Conservation (phyloP, 2,113 vertebrate genomes). For the Oxygymnocypris stewartii region DNA sequence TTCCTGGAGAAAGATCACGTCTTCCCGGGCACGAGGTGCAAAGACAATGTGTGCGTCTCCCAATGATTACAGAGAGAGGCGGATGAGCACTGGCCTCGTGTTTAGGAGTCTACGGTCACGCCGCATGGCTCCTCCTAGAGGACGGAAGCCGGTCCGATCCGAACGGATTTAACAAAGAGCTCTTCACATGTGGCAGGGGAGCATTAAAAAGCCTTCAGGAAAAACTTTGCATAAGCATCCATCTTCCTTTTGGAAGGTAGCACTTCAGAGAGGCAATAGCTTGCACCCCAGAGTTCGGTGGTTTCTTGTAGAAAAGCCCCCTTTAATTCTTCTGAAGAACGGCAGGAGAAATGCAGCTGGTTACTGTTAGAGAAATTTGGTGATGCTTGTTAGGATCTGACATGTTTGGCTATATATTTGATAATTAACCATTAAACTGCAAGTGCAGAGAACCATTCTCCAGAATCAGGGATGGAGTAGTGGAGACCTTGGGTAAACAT, state of each 20-base stretch:
- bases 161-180: slow-evolving; percentile 49
- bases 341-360: slow-evolving; percentile 39
- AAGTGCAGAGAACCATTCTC: slow-evolving; percentile 25
- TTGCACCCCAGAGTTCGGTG: slow-evolving; percentile 2
- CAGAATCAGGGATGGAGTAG: slow-evolving; percentile 14
- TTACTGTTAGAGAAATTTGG: slow-evolving; percentile 57
- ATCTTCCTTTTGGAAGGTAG: slow-evolving; percentile 44
- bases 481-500: not conserved
- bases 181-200: slow-evolving; percentile 49
- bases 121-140: not conserved
- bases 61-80: slow-evolving; percentile 62
- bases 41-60: slow-evolving; percentile 40
- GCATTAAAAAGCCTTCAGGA: slow-evolving; percentile 53
- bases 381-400: slow-evolving; percentile 65
- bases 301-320: slow-evolving; percentile 31
- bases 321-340: slow-evolving; percentile 14
- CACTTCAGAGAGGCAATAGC: slow-evolving; percentile 37
- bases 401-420: slow-evolving; percentile 55
- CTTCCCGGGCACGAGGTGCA: slow-evolving; percentile 40
- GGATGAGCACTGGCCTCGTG: slow-evolving; percentile 35
- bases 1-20: slow-evolving; percentile 38
- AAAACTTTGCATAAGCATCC: slow-evolving; percentile 57
- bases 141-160: slow-evolving; percentile 53
- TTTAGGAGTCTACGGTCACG: not conserved
- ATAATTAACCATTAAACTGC: slow-evolving; percentile 35